phyloP scores from a whole-genome alignment of 2,888 invertebrate species.

The Clanis bilineata region DNA sequence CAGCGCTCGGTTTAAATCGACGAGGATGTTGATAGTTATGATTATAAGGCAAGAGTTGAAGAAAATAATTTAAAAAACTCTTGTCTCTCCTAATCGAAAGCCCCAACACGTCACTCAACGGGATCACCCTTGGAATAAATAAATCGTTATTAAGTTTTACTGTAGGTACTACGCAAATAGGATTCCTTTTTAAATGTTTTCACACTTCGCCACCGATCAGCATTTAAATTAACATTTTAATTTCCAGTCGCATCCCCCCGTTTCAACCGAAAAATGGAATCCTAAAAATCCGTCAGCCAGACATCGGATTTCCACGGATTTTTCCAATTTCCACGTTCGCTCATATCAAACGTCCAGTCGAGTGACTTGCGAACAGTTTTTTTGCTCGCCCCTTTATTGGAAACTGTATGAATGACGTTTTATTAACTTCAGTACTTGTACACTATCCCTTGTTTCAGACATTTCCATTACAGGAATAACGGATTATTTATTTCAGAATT shows the following conservation, averaged over 20 bases:
- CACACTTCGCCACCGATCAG: neutral
- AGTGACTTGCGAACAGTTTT: constrained; percentile 43
- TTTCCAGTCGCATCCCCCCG: neutral
- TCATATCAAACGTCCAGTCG: constrained; percentile 59
- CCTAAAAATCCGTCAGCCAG: constrained; percentile 17
- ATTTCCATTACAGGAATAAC: constrained; percentile 16
- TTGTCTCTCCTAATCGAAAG: too few relatives aligned
- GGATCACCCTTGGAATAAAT: too few relatives aligned
- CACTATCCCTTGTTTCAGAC: constrained; percentile 28
- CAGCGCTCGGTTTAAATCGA: too few relatives aligned
- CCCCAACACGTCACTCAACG: too few relatives aligned
- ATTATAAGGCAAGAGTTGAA: too few relatives aligned
- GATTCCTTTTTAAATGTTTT: neutral
- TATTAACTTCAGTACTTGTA: constrained; percentile 30
- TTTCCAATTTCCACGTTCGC: constrained; percentile 68
- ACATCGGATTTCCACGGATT: constrained; percentile 47
- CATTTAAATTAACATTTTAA: neutral
- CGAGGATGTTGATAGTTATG: too few relatives aligned
- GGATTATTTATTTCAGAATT: constrained; percentile 22
- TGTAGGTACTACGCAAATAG: too few relatives aligned
- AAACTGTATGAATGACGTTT: constrained; percentile 39
- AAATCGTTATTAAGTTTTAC: too few relatives aligned
- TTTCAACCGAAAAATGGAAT: constrained; percentile 18
- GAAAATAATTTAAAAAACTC: too few relatives aligned
- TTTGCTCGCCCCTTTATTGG: constrained; percentile 33